A percentile compares a stretch with the other conserved stretches of the same genome.
These are phyloP conservation scores for Petrocephalus schoutedeni DNA, from an alignment of 2,797 vertebrate genomes.

Conservation along the genomic window DNA sequence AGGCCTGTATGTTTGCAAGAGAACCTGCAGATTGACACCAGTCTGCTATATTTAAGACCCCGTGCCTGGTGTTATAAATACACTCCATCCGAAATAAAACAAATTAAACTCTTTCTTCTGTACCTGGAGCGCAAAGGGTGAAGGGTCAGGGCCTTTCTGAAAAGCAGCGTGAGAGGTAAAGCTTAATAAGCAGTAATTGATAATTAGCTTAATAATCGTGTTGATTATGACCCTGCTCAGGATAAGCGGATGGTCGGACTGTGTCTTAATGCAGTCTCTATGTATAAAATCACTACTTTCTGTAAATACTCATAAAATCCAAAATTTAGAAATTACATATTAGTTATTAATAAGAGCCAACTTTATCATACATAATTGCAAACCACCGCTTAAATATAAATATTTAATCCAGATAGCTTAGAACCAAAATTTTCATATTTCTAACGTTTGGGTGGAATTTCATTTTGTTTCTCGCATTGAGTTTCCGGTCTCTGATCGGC, in stretches of 20 bases:
- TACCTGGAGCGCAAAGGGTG: not conserved
- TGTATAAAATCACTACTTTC: not conserved
- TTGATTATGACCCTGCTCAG: not conserved
- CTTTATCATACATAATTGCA: not conserved
- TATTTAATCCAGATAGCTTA: not conserved
- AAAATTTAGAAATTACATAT: not conserved
- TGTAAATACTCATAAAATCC: not conserved
- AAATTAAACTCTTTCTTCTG: not conserved
- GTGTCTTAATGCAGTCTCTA: not conserved
- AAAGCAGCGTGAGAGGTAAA: not conserved
- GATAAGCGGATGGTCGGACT: not conserved
- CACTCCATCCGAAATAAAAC: not conserved
- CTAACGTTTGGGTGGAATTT: not conserved
- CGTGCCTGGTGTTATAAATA: not conserved
- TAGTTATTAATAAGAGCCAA: not conserved
- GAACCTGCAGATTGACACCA: conserved; percentile 45
- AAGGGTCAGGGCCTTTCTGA: not conserved
- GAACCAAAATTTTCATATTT: not conserved
- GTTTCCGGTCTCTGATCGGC: not conserved
- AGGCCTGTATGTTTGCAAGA: conserved; percentile 38
- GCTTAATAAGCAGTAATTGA: not conserved
- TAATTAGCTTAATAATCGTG: not conserved
- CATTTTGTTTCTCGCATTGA: not conserved
- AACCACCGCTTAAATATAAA: not conserved
- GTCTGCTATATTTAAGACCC: conserved; percentile 24